A percentile compares a stretch with the other conserved stretches of the same genome.
Evolutionary conservation across 2,797 vertebrate genomes (phyloP).

Genomic region (Xenops minutus): DNA sequence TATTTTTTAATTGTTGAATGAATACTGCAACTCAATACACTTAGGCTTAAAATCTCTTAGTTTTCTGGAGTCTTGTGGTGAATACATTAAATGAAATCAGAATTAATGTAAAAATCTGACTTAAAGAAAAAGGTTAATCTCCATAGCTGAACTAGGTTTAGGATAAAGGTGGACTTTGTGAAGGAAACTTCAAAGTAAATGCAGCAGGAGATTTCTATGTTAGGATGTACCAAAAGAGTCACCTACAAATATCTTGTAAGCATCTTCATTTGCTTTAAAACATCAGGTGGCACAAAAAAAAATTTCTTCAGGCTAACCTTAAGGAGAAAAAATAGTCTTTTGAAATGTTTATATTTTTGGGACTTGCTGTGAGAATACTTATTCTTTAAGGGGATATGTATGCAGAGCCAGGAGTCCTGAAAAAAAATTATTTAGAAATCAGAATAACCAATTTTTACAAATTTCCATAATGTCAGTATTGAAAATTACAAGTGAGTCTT

Average conservation of each 20-base stretch:
- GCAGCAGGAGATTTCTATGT: not conserved
- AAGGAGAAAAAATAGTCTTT: not conserved
- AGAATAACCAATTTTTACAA: not conserved
- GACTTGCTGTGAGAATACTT: not conserved
- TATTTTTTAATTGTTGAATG: constrained; percentile 13
- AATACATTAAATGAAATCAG: not conserved
- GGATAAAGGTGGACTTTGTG: not conserved
- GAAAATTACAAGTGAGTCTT: not conserved
- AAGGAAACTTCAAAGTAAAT: not conserved
- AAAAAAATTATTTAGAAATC: not conserved
- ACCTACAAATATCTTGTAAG: not conserved
- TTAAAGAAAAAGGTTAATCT: not conserved
- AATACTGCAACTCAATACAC: not conserved
- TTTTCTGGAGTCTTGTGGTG: not conserved
- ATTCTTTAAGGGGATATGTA: not conserved
- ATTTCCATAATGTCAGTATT: not conserved
- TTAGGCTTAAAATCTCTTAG: not conserved
- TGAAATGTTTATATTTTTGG: not conserved
- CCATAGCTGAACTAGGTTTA: not conserved
- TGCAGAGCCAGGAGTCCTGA: not conserved
- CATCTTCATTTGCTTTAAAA: not conserved
- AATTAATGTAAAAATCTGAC: not conserved
- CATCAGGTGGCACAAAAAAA: not conserved
- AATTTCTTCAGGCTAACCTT: not conserved
- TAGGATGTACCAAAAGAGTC: not conserved